These are phyloP conservation scores for Dufourea novaeangliae DNA, from an alignment of 1,140 invertebrate genomes.

Conservation along the genomic window DNA sequence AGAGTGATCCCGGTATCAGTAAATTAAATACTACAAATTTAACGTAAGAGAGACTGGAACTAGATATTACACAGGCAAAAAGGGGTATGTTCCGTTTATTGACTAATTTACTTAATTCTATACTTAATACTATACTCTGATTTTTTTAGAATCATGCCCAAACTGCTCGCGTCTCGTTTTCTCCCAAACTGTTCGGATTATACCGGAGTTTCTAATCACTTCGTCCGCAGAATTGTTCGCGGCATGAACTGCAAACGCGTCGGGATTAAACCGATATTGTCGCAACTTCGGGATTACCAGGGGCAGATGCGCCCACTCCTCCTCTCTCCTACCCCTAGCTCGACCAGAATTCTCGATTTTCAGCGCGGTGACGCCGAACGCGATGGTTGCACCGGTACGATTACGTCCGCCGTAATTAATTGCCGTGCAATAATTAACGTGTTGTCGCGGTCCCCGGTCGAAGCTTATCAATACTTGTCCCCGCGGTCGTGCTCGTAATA, in stretches of 20 bases:
- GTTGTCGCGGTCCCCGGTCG: background rate
- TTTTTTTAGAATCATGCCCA: background rate
- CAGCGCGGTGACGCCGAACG: slow-evolving; percentile 5
- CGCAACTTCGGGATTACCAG: background rate
- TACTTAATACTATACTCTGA: too few relatives aligned
- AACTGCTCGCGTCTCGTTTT: background rate
- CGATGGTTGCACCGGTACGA: background rate
- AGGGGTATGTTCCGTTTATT: too few relatives aligned
- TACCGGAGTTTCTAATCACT: background rate
- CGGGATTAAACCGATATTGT: background rate
- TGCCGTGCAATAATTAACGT: slow-evolving; percentile 40
- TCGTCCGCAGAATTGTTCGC: background rate
- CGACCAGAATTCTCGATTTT: slow-evolving; percentile 20
- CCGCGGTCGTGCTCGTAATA: background rate
- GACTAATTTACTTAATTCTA: too few relatives aligned
- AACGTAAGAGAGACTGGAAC: too few relatives aligned
- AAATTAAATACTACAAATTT: too few relatives aligned
- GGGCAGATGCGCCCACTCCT: background rate
- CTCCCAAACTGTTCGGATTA: background rate
- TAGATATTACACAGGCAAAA: too few relatives aligned
- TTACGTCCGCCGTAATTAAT: slow-evolving; percentile 52
- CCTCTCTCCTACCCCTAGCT: too few relatives aligned
- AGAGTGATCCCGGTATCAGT: background rate
- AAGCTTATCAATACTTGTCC: slow-evolving; percentile 9
- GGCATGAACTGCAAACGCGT: background rate